These are phyloP conservation scores for Bombycilla garrulus DNA, from an alignment of 2,113 vertebrate genomes.

Conservation along the genomic window DNA sequence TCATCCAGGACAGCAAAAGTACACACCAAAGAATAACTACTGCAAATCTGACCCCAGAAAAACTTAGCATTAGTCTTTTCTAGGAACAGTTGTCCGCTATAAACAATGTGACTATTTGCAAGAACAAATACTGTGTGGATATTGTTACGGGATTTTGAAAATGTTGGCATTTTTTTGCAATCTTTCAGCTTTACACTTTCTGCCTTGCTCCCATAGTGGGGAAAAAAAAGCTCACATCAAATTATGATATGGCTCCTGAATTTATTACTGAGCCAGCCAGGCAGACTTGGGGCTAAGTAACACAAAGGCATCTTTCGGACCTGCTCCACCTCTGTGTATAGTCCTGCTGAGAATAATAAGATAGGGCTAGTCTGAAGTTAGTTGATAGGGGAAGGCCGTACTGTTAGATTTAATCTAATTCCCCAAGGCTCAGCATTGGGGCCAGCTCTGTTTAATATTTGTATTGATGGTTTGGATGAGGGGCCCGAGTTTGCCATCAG, in stretches of 20 bases:
- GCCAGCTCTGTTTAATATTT: neutral
- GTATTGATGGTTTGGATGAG: neutral
- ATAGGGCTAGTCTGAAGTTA: neutral
- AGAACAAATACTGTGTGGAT: neutral
- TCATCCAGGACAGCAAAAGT: neutral
- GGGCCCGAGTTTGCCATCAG: fast-evolving
- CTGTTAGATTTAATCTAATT: neutral
- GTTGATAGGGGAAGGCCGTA: neutral
- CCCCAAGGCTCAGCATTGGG: neutral
- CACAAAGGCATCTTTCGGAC: neutral
- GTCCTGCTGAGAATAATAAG: neutral
- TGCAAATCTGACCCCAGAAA: neutral
- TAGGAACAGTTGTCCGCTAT: neutral
- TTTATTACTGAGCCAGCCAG: neutral
- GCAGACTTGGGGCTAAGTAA: neutral
- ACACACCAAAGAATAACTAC: neutral
- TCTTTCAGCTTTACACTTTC: neutral
- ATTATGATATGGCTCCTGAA: neutral
- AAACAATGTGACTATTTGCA: neutral
- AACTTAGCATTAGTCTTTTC: neutral
- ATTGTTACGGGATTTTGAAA: neutral
- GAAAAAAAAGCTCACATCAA: neutral
- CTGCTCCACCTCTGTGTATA: neutral
- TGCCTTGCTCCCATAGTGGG: neutral
- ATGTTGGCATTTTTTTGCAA: neutral